A percentile compares a stretch with the other conserved stretches of the same genome.
phyloP scores from a whole-genome alignment of 2,888 invertebrate genomes.

The Parnassius mnemosyne region DNA sequence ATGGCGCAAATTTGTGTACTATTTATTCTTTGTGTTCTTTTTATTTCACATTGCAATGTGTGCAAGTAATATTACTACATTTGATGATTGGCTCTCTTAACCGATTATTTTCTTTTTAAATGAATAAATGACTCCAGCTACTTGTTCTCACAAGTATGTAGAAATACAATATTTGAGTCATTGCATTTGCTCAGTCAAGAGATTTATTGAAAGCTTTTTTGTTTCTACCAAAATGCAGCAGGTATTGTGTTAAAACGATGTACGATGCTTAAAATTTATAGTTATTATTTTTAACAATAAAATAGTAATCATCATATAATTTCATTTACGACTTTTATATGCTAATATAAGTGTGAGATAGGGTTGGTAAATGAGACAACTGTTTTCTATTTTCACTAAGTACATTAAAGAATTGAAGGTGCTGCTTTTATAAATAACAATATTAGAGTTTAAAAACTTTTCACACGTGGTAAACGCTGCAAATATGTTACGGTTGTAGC shows the following conservation, averaged over 20 bases:
- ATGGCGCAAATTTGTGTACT: conserved; percentile 63
- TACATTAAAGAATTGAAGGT: too few species aligned
- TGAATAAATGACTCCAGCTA: background rate
- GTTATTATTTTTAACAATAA: conserved; percentile 65
- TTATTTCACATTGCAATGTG: conserved; percentile 53
- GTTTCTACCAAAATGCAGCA: conserved; percentile 51
- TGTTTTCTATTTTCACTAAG: too few species aligned
- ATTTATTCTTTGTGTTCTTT: too few species aligned
- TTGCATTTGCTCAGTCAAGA: conserved; percentile 40
- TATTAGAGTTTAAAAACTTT: too few species aligned
- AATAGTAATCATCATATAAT: conserved; percentile 59
- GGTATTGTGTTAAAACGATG: conserved; percentile 75
- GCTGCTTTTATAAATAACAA: too few species aligned
- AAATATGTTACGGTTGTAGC: too few species aligned
- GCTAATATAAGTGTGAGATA: too few species aligned
- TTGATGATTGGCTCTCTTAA: conserved; percentile 51
- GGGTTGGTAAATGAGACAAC: too few species aligned
- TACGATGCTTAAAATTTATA: conserved; percentile 72
- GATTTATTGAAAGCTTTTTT: conserved; percentile 49
- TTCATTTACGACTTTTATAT: too few species aligned
- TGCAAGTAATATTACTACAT: conserved; percentile 40
- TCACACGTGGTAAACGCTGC: too few species aligned
- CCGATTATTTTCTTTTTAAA: conserved; percentile 30
- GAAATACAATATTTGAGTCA: background rate
- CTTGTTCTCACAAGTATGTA: background rate